Base-by-base conservation (phyloP, 2,113 vertebrate species). In the Chiloscyllium plagiosum region DNA sequence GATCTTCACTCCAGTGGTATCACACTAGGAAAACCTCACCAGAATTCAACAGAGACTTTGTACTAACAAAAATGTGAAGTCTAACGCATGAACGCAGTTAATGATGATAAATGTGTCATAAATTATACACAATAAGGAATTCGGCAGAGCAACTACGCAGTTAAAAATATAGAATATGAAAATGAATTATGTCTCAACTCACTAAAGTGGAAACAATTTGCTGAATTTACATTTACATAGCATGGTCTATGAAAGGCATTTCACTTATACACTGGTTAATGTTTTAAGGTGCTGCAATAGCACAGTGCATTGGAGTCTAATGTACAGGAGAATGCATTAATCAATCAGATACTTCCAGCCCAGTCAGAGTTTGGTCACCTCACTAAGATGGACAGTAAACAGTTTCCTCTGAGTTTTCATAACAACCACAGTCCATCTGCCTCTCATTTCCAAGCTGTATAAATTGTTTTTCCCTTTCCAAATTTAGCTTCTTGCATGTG, bases 101-200 rank as follows among this genome's bases (percentile, higher is more conserved):
- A 76, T 76, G 1, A 33, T 12, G 2, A 76, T 13, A 12, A 33
- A 33, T 8, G 72, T 66, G 17, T 66, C 66, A 2, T 92, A 66
- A 66, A 66, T 92, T 66, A 66, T 20, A 17, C 89, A 92, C 33
- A 52, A 66, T 65, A 66, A 37, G 17, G 17, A n/a, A 66, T 83
- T 47, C 37, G 61, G 6, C 89, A 68, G 61, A 93, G 61, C n/a
- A 66, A 66, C 33, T 66, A 33, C 22, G 66, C 8, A 93, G 66
- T 93, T 93, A 61, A 92, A 47, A 92, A 65, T 61, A 68, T 15
- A 66, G 87, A 61, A n/a, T 33, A 90, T 90, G 26, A 90, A 90
- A 66, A 90, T 61, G 52, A 68, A 66, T n/a, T n/a, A 92, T 56
- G 50, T 56, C 8, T 65, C n/a, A 29, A 92, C 33, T 66, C 66